Evolutionary conservation across 2,113 vertebrate genomes (phyloP).

Genomic region (Ifrita kowaldi): DNA sequence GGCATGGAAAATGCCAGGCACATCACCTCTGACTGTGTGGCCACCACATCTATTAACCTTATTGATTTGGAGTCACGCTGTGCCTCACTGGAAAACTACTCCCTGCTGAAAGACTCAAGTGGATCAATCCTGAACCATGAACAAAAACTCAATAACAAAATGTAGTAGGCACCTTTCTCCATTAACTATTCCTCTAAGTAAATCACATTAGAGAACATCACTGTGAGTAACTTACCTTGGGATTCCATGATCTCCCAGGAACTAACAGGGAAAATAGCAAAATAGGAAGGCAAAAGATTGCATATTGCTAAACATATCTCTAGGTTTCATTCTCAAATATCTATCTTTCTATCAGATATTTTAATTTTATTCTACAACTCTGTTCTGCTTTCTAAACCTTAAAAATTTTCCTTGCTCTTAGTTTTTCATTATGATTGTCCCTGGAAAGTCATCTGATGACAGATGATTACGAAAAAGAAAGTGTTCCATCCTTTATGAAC

Average conservation of each 20-base stretch:
- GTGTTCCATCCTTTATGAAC: not conserved
- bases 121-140: constrained; percentile 89
- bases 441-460: not conserved
- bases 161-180: constrained; percentile 65
- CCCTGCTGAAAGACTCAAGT: constrained; percentile 87
- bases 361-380: not conserved
- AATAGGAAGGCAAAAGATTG: not conserved
- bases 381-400: not conserved
- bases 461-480: not conserved
- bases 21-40: constrained; percentile 89
- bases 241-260: constrained; percentile 43
- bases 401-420: not conserved
- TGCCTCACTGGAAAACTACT: constrained; percentile 84
- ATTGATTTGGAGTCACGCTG: constrained; percentile 91
- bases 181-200: constrained; percentile 69
- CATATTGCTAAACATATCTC: not conserved
- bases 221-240: constrained; percentile 32
- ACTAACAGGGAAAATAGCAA: not conserved
- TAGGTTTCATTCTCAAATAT: not conserved
- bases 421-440: not conserved
- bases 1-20: constrained; percentile 89
- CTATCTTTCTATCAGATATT: not conserved
- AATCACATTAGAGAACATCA: constrained; percentile 66
- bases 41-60: constrained; percentile 95
- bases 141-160: constrained; percentile 88